Percentiles rank a stretch among this genome's conserved stretches.
Conservation (phyloP, 1,140 invertebrate genomes). For the Sarcophaga peregrina region DNA sequence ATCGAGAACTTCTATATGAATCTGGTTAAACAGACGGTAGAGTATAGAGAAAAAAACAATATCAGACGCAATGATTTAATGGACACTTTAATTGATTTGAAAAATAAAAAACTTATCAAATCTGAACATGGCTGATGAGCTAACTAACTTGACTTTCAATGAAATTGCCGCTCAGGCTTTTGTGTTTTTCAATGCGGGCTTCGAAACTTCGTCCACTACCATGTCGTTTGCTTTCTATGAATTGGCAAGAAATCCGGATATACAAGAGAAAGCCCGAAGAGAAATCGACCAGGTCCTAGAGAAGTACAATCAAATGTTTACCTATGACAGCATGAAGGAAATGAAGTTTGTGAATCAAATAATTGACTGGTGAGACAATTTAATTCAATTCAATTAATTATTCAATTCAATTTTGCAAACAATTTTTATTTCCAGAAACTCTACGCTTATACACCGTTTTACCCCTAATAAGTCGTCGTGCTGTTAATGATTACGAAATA, state of each 20-base stretch:
- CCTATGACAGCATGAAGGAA: slow-evolving; percentile 69
- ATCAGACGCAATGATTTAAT: slow-evolving; percentile 64
- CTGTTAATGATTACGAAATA: slow-evolving; percentile 63
- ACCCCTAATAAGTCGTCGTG: slow-evolving; percentile 67
- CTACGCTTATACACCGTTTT: slow-evolving; percentile 60
- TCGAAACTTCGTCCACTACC: slow-evolving; percentile 69
- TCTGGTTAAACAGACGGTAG: slow-evolving; percentile 59
- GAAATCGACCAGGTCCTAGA: slow-evolving; percentile 69
- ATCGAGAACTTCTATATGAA: slow-evolving; percentile 63
- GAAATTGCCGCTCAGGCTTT: slow-evolving; percentile 55
- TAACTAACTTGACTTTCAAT: slow-evolving; percentile 47
- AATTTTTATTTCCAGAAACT: slow-evolving; percentile 55
- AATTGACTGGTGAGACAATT: slow-evolving; percentile 51
- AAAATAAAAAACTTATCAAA: slow-evolving; percentile 44
- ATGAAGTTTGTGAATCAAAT: slow-evolving; percentile 75
- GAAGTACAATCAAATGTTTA: slow-evolving; percentile 62
- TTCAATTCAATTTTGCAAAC: neutral
- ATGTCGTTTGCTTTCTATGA: slow-evolving; percentile 70
- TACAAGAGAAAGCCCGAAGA: slow-evolving; percentile 70
- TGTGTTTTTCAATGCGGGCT: slow-evolving; percentile 67
- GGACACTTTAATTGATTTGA: slow-evolving; percentile 62
- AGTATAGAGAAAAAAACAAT: slow-evolving; percentile 61
- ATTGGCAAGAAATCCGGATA: slow-evolving; percentile 71
- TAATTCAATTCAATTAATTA: neutral
- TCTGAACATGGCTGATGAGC: slow-evolving; percentile 50